These are phyloP conservation scores for Epizoanthus stellaris DNA, from an alignment of 92 coral and sea anemone species.

Conservation along the genomic window DNA sequence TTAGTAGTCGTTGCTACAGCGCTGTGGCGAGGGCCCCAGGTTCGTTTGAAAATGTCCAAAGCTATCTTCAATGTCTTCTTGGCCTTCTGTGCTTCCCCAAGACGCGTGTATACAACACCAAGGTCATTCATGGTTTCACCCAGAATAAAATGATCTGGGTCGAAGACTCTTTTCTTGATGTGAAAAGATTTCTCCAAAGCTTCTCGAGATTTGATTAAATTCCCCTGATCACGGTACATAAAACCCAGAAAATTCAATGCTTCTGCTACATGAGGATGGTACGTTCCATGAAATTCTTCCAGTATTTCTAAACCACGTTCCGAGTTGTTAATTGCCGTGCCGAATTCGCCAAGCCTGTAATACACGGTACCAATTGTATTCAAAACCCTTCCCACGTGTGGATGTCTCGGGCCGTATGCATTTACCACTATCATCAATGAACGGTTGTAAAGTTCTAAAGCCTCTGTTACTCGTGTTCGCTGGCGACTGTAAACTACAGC, in stretches of 20 bases:
- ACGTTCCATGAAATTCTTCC: conserved; percentile 69
- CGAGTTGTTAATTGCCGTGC: conserved; percentile 54
- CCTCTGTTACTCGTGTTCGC: conserved; percentile 39
- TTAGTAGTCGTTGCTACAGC: conserved; percentile 59
- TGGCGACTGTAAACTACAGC: conserved; percentile 83
- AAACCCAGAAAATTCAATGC: conserved; percentile 79
- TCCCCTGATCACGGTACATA: conserved; percentile 76
- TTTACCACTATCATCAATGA: conserved; percentile 56
- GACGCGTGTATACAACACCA: conserved; percentile 73
- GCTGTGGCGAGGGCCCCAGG: conserved; percentile 67
- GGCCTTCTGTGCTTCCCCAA: conserved; percentile 71
- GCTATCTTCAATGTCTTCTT: conserved; percentile 58
- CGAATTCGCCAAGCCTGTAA: conserved; percentile 66
- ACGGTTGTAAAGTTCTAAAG: conserved; percentile 60
- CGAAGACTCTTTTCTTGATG: conserved; percentile 70
- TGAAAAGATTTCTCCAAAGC: conserved; percentile 62
- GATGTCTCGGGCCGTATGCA: conserved; percentile 71
- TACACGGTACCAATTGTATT: conserved; percentile 68
- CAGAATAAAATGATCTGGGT: conserved; percentile 62
- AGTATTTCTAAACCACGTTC: conserved; percentile 69
- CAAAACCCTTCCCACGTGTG: conserved; percentile 73
- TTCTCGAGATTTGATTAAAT: conserved; percentile 59
- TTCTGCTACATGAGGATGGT: conserved; percentile 87
- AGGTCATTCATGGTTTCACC: conserved; percentile 81
- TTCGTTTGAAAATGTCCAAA: conserved; percentile 57